Evolutionary conservation across 1,140 invertebrate genomes (phyloP).

Genomic region (Pollicipes pollicipes): DNA sequence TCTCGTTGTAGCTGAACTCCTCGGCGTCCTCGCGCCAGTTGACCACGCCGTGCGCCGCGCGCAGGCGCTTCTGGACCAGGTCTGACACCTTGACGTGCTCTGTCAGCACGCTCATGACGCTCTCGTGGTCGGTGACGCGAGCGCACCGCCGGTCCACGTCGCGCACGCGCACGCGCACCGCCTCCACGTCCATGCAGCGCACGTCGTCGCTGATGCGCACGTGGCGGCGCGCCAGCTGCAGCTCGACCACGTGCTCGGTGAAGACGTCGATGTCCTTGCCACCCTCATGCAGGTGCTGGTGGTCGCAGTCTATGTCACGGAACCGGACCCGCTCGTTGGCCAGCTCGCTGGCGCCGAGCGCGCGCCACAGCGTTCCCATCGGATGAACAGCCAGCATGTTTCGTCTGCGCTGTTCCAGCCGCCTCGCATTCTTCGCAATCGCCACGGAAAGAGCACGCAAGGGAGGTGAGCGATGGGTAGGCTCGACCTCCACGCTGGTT

Average conservation of each 20-base stretch:
- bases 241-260: neutral
- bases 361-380: neutral
- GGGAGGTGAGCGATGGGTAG: too few species aligned
- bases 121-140: conserved; percentile 8
- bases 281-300: neutral
- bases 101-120: conserved; percentile 12
- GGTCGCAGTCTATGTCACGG: too few species aligned
- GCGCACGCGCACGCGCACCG: too few species aligned
- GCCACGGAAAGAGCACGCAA: too few species aligned
- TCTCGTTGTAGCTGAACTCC: too few species aligned
- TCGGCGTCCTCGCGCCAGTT: too few species aligned
- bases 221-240: conserved; percentile 1
- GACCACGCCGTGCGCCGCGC: too few species aligned
- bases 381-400: neutral
- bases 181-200: too few species aligned
- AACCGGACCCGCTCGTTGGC: neutral
- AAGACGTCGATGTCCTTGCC: conserved; percentile 10
- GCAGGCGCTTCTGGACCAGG: too few species aligned
- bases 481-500: too few species aligned
- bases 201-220: neutral
- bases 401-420: neutral
- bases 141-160: neutral
- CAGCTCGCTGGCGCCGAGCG: neutral
- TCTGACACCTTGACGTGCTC: conserved; percentile 6
- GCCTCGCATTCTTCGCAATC: too few species aligned